These are phyloP conservation scores for Pseudochaenichthys georgianus DNA, from an alignment of 2,797 vertebrate species.

Conservation along the genomic window DNA sequence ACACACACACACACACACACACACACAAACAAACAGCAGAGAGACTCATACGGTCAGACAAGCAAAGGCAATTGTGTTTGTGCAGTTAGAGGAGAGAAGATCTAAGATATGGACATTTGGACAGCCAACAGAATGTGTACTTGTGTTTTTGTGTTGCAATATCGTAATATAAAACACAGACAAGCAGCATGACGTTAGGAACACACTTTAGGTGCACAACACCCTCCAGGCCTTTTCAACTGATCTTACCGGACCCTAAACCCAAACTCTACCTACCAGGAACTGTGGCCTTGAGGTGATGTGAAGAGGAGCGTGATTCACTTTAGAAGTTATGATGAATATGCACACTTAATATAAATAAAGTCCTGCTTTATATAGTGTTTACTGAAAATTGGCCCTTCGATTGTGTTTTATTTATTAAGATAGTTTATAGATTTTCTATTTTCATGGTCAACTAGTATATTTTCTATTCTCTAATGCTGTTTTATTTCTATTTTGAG, in stretches of 20 bases:
- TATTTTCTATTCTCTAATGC: no score
- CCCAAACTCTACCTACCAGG: background rate
- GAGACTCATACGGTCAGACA: constrained; percentile 35
- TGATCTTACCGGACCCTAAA: constrained; percentile 21
- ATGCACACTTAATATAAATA: no score
- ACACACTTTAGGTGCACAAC: constrained; percentile 23
- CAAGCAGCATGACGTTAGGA: constrained; percentile 21
- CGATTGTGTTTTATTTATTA: no score
- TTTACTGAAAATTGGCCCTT: no score
- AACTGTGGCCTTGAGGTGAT: constrained; percentile 1
- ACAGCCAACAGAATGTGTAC: constrained; percentile 27
- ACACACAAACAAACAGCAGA: constrained; percentile 36
- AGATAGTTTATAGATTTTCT: no score
- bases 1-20: no score
- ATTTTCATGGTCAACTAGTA: no score
- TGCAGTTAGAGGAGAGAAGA: constrained; percentile 52
- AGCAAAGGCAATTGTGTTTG: constrained; percentile 41
- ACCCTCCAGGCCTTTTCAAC: constrained; percentile 17
- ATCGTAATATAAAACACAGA: constrained; percentile 37
- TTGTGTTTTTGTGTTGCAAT: constrained; percentile 16
- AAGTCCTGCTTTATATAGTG: no score
- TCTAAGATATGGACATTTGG: constrained; percentile 65
- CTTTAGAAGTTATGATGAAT: no score
- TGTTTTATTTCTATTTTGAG: no score
- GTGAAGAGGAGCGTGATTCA: background rate